Conservation (phyloP, 1,140 invertebrate species). For the Drosophila watanabei region DNA sequence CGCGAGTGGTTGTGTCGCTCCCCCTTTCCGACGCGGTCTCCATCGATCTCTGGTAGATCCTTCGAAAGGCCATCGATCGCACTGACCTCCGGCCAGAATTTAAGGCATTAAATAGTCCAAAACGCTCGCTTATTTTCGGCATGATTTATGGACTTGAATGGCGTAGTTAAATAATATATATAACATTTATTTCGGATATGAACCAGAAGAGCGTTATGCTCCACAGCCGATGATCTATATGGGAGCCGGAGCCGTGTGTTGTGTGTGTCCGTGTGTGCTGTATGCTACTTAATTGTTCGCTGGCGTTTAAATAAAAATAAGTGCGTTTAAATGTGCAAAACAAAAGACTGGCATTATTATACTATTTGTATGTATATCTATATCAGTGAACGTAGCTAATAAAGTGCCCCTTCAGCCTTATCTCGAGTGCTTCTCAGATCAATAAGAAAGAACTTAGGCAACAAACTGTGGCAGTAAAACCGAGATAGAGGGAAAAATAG, state of each 20-base stretch:
- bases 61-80: slow-evolving; percentile 25
- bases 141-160: slow-evolving; percentile 47
- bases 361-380: background rate
- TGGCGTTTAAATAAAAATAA: slow-evolving; percentile 72
- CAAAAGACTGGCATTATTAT: slow-evolving; percentile 62
- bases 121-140: slow-evolving; percentile 18
- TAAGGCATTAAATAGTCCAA: slow-evolving; percentile 8
- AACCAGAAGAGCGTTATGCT: slow-evolving; percentile 61
- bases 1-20: slow-evolving; percentile 44
- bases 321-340: slow-evolving; percentile 72
- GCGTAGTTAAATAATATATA: slow-evolving; percentile 30
- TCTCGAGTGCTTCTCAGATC: slow-evolving; percentile 23
- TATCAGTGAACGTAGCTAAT: background rate
- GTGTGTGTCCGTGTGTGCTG: slow-evolving; percentile 15
- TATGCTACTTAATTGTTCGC: slow-evolving; percentile 48
- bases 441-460: slow-evolving; percentile 73
- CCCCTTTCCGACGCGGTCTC: slow-evolving; percentile 1
- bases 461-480: slow-evolving; percentile 54
- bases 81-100: slow-evolving; percentile 48
- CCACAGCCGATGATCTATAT: slow-evolving; percentile 61
- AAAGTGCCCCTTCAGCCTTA: slow-evolving; percentile 4
- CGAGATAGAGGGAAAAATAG: slow-evolving; percentile 1
- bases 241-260: slow-evolving; percentile 18
- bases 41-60: slow-evolving; percentile 9
- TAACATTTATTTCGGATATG: slow-evolving; percentile 47